Evolutionary conservation across 2,113 vertebrate species (phyloP).

Genomic region (Polypterus senegalus): DNA sequence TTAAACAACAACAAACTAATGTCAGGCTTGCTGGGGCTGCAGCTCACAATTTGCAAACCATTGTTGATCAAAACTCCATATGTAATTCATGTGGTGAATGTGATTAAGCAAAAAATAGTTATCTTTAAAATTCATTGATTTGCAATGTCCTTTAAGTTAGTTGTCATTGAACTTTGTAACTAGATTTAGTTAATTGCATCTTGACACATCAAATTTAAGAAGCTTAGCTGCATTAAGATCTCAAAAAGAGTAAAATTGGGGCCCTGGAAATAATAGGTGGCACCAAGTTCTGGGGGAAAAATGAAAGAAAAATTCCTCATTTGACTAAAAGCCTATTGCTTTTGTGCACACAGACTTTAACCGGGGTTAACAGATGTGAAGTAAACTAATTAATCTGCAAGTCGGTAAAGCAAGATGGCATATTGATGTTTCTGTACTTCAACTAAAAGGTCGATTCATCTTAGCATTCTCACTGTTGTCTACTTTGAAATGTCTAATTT

Average conservation of each 20-base stretch:
- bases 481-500: no score
- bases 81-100: no score
- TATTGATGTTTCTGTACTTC: no score
- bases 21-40: no score
- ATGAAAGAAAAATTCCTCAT: slow-evolving; percentile 35
- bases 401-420: no score
- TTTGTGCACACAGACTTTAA: slow-evolving; percentile 33
- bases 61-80: no score
- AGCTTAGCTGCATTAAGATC: slow-evolving; percentile 14
- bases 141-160: not conserved
- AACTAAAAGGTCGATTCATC: no score
- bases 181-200: slow-evolving; percentile 22
- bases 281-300: slow-evolving; percentile 26
- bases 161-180: not conserved
- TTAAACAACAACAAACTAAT: no score
- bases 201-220: slow-evolving; percentile 16
- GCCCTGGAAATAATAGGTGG: slow-evolving; percentile 26
- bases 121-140: no score
- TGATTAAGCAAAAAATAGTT: no score
- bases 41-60: no score
- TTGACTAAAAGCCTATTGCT: slow-evolving; percentile 21
- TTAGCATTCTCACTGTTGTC: no score
- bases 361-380: slow-evolving; percentile 31
- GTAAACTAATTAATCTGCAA: slow-evolving; percentile 25
- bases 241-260: not conserved